Percentiles rank a stretch among this genome's conserved stretches.
Conservation (phyloP, 2,113 vertebrate species). For the Cichladusa arquata region DNA sequence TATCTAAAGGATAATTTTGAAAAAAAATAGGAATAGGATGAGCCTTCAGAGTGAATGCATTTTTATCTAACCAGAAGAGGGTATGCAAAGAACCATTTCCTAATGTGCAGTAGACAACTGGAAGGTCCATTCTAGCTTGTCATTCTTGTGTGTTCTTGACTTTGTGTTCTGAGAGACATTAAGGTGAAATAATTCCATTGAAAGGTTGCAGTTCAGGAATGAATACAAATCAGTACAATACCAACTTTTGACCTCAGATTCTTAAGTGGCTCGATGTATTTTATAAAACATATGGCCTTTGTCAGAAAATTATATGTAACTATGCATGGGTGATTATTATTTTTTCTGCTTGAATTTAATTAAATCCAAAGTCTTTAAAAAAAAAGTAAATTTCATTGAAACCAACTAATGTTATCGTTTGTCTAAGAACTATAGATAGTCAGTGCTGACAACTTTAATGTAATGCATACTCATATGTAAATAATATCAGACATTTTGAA, state of each 20-base stretch:
- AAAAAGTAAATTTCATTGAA: background rate
- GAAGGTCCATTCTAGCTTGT: background rate
- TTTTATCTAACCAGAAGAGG: background rate
- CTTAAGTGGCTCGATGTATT: background rate
- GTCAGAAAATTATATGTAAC: background rate
- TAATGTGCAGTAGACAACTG: background rate
- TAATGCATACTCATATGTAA: background rate
- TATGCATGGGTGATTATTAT: background rate
- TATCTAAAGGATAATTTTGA: background rate
- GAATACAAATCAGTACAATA: background rate
- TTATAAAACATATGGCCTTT: background rate
- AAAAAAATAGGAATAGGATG: background rate
- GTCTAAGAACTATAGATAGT: background rate
- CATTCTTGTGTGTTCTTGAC: background rate
- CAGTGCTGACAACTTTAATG: background rate
- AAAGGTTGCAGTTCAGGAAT: background rate
- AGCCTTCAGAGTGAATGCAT: background rate
- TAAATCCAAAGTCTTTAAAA: background rate
- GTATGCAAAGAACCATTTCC: background rate
- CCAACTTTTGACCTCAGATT: background rate
- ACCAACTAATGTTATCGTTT: background rate
- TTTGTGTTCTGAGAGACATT: background rate
- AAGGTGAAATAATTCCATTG: background rate
- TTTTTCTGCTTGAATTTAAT: background rate
- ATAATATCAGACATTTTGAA: background rate